Evolutionary conservation across 2,888 invertebrate genomes (phyloP), one percentile per base, ranked within the genome.

Genomic region (Pseudococcus longispinus): DNA sequence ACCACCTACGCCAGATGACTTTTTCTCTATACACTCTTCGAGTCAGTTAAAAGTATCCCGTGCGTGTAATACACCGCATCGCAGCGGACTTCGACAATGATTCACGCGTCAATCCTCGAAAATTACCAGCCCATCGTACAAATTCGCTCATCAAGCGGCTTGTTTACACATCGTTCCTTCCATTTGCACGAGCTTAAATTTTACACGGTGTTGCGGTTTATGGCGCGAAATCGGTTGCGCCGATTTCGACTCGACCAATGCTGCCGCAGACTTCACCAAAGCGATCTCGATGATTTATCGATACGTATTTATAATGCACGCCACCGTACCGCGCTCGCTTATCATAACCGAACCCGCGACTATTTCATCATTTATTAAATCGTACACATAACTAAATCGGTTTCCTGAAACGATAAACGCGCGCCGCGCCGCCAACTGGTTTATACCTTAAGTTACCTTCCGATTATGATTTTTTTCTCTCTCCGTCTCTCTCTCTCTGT

Each of bases 1-100:
- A 84, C 55, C 51, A 55, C 51, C 84, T 84, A 55, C 84, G 60
- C 84, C 84, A 51, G 55, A 84, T 84, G 84, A 84, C 55, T 83
- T 26, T 37, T n/a, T 29, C 70, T 65, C 20, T n/a, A 51, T n/a
- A 3, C 23, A 9, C 20, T n/a, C n/a, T 51, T n/a, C n/a, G 2
- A 18, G 51, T 46, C 2, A n/a, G n/a, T n/a, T n/a, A n/a, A n/a
- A 55, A 18, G 55, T 55, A 55, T 5, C 5, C 4, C 2, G 46
- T 0, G n/a, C 18, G 20, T 55, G n/a, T n/a, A 55, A n/a, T n/a
- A n/a, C 15, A 18, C 37, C 37, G n/a, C 4, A 55, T n/a, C 55
- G n/a, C 20, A 13, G 55, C 55, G 15, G 15, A 55, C 5, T 9
- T 55, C 55, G 55, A 65, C 70, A 70, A 70, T 70, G 70, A 70